Base-by-base conservation (phyloP, 1,140 invertebrate genomes). In the Hyles vespertilio region DNA sequence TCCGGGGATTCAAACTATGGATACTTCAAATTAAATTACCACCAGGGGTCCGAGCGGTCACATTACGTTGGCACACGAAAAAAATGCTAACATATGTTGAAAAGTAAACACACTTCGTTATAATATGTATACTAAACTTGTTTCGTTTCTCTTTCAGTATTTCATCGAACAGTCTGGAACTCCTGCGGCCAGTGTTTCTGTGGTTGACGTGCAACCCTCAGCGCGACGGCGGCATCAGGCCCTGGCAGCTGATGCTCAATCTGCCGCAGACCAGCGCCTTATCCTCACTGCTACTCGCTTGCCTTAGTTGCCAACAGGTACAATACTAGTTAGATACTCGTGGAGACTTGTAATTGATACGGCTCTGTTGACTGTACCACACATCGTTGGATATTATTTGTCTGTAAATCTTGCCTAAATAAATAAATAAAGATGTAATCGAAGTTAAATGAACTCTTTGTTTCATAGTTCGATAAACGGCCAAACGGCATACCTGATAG, bases 291-390 rank as follows among this genome's bases (percentile, higher is more conserved):
- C 54, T 88, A 0, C 58, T 88, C 0, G 70, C 79, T 10, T 88
- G 85, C 53, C 56, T 88, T 10, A 74, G 73, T 56, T 85, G 78
- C 59, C 85, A 88, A 59, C 81, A 81, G 78, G 85, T 88, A 59
- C 49, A 22, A 22, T 22, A 22, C 22, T 22, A 22, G 22, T 22
- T 22, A 2, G 22, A 22, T 22, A 22, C 22, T 22, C 1, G 22
- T 22, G 22, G 2, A 22, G 22, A 22, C 2, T 22, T 22, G 22
- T 22, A 22, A 22, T 22, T 22, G 0, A 2, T 22, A 22, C 22
- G 0, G 22, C 0, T 1, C 2, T 22, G 22, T 22, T 22, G 1
- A 1, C 22, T 22, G 22, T 22, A 22, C 22, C 22, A 2, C 22
- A 22, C 22, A 22, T 22, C 22, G 0, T 22, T 22, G 2, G 1